phyloP scores from a whole-genome alignment of 2,113 vertebrate genomes.

The Gavialis gangeticus region DNA sequence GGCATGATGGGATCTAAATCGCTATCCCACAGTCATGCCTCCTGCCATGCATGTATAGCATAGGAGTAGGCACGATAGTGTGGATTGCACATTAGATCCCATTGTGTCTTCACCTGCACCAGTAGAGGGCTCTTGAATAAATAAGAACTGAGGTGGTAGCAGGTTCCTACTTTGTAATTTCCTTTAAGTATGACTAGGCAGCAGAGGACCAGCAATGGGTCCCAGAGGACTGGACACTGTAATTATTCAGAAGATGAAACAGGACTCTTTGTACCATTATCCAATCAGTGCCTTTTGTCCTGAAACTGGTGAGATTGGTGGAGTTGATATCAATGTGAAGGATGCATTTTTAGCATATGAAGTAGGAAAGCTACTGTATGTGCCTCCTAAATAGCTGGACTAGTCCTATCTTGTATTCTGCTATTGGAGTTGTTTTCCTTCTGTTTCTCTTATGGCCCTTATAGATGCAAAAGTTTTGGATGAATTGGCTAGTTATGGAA shows the following conservation, averaged over 20 bases:
- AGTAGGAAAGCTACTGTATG: not conserved
- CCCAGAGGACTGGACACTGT: not conserved
- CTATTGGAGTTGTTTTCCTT: not conserved
- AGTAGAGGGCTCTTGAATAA: too few relatives aligned
- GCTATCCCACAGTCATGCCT: too few relatives aligned
- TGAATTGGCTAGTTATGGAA: not conserved
- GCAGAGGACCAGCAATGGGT: not conserved
- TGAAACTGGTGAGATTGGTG: not conserved
- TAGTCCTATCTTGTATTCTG: not conserved
- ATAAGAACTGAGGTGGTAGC: not conserved
- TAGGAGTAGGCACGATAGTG: too few relatives aligned
- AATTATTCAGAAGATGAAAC: not conserved
- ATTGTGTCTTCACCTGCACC: too few relatives aligned
- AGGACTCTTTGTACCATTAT: not conserved
- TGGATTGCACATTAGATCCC: too few relatives aligned
- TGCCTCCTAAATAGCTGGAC: not conserved
- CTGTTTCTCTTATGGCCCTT: not conserved
- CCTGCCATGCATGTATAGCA: too few relatives aligned
- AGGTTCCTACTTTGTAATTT: not conserved
- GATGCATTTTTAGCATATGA: not conserved
- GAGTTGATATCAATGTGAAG: not conserved
- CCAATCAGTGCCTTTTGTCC: not conserved
- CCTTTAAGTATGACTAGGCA: not conserved
- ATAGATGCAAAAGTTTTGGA: not conserved
- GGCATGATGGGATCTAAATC: too few relatives aligned